Evolutionary conservation across 2,888 invertebrate species (phyloP).

Genomic region (Ceraclea dissimilis): DNA sequence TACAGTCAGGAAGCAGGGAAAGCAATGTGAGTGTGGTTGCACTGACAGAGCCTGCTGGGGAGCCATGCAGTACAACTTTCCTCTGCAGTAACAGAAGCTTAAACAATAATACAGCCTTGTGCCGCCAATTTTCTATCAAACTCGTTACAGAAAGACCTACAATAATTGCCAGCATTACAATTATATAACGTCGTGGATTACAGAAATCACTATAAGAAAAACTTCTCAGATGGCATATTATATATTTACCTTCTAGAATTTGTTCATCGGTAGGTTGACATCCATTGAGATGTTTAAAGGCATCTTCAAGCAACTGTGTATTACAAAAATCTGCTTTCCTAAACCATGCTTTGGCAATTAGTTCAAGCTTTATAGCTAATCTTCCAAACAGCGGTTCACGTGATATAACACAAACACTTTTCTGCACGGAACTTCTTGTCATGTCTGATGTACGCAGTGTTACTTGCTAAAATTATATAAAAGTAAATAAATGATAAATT

Average conservation of each 20-base stretch:
- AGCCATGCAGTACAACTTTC: constrained; percentile 84
- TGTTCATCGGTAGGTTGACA: constrained; percentile 58
- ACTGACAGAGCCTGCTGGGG: constrained; percentile 86
- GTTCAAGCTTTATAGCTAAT: constrained; percentile 88
- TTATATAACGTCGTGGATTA: too few relatives aligned
- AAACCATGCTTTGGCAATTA: constrained; percentile 96
- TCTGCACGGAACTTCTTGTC: constrained; percentile 95
- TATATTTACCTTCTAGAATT: constrained; percentile 43
- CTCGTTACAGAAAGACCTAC: constrained; percentile 76
- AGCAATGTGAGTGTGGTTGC: constrained; percentile 79
- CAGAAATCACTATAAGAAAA: too few relatives aligned
- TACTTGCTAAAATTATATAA: constrained; percentile 61
- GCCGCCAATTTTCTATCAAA: constrained; percentile 77
- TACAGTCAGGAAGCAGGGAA: constrained; percentile 83
- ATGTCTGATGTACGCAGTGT: constrained; percentile 89
- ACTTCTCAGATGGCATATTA: too few relatives aligned
- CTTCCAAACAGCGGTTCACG: constrained; percentile 88
- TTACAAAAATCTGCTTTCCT: constrained; percentile 89
- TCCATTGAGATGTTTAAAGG: constrained; percentile 84
- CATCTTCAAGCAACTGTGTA: constrained; percentile 81
- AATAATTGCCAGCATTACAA: too few relatives aligned
- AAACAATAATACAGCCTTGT: constrained; percentile 86
- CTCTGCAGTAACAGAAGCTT: constrained; percentile 86
- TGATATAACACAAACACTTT: constrained; percentile 93
- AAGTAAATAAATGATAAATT: neutral